Evolutionary conservation across 2,888 invertebrate genomes (phyloP).

Genomic region (Orgyia antiqua): DNA sequence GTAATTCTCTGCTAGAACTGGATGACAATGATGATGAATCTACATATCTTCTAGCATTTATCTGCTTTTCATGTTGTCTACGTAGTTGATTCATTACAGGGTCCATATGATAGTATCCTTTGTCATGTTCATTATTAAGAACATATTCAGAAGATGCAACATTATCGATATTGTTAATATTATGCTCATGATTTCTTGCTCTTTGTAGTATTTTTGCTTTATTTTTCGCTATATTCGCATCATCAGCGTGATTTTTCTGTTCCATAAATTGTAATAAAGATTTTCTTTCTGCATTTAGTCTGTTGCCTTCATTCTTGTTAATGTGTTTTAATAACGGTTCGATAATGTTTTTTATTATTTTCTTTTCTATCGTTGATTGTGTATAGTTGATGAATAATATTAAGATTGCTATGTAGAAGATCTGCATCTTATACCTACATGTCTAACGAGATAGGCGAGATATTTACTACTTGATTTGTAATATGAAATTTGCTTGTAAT

Average conservation of each 20-base stretch:
- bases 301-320: neutral
- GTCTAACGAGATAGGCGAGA: neutral
- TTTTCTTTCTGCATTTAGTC: neutral
- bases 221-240: neutral
- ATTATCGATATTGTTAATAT: slow-evolving; percentile 2
- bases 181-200: neutral
- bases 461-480: too few relatives aligned
- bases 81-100: neutral
- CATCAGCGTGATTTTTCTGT: neutral
- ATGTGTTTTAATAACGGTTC: neutral
- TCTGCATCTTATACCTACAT: neutral
- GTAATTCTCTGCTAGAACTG: neutral
- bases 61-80: neutral
- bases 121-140: neutral
- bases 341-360: neutral
- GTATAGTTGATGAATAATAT: neutral
- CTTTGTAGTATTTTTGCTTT: slow-evolving; percentile 2
- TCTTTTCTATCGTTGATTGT: neutral
- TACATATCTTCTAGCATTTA: neutral
- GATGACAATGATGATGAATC: neutral
- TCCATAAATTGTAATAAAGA: neutral
- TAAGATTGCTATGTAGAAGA: neutral
- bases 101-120: neutral
- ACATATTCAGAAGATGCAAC: neutral
- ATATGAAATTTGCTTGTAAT: too few relatives aligned